Evolutionary conservation across 2,797 vertebrate genomes (phyloP), one percentile per base, ranked within the genome.

Genomic region (Bradypus variegatus): DNA sequence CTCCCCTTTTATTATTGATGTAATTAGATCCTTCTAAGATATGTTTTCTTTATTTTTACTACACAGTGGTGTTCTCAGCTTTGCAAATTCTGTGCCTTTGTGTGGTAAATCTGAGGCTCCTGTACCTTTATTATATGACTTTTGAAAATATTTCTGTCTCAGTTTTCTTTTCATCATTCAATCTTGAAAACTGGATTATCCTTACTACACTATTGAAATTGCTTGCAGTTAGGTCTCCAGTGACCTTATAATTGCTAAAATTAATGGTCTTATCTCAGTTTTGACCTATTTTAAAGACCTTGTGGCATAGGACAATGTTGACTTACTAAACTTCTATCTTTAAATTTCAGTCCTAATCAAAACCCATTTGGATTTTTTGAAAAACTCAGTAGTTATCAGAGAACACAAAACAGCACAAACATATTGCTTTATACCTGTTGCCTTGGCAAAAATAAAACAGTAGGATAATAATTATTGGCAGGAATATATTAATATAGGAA

Each of bases 401-500:
- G 36, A 91, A 94, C 53, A 93, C 14, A 77, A 77, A 77, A 65
- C 58, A 79, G 3, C 21, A 84, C 58, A 3, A 9, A 64, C 41
- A 10, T 83, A n/a, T 78, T 16, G 16, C 19, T 89, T 93, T 86
- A 83, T 72, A 86, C 41, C n/a, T 93, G 15, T 88, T 80, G 85
- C 19, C 3, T 4, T 85, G 45, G 19, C 11, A 92, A 90, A 81
- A 90, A 70, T 50, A 38, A 70, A 25, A 90, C n/a, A 83, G 29
- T 33, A 88, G 11, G 3, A 33, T 81, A 69, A 73, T 85, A 84
- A 48, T 76, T 87, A 80, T 84, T 84, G 67, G 72, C 62, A 88
- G 45, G 91, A 87, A 76, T 87, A 65, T 48, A 9, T 76, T 77
- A 84, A 80, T 60, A 91, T 29, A 16, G 23, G 16, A 87, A 72